Base-by-base conservation (phyloP, 2,113 vertebrate genomes). In the Acinonyx jubatus region DNA sequence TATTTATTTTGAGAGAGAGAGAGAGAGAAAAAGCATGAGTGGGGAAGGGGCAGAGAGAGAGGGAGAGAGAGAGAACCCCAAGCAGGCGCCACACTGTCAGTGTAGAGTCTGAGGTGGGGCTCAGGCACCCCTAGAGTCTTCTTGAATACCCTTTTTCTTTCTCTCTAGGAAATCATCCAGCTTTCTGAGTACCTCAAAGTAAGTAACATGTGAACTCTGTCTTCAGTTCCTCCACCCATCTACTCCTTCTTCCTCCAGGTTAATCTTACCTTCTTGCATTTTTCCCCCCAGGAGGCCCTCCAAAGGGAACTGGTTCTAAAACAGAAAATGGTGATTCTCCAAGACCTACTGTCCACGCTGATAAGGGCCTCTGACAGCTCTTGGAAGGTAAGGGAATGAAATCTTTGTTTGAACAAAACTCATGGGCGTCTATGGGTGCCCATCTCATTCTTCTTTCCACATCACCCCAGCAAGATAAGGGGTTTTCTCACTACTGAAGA, bases 181-280 rank as follows among this genome's bases (percentile, higher is more conserved):
- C 98, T 99, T 65, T 99, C 99, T 14, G 98, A 98, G 85, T 99
- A 99, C 95, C 98, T 99, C 90, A 98, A 98, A 97, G 99, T 99
- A 95, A 97, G 99, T 97, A 71, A 57, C 96, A 38, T 41, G 31
- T 36, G 33, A 74, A 3, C 57, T 76, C 69, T 36, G 29, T 55
- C 19, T 5, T 33, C 33, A 27, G 13, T 31, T 63, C 31, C 29
- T 57, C 71, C 38, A 50, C 7, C 27, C 12, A 27, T 36, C 31
- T 9, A 3, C 12, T 5, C 61, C 5, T 3, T 9, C 18, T 81
- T 83, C 31, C n/a, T 25, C n/a, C n/a, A n/a, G 25, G 50, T 45
- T 90, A 91, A 85, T 29, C 73, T 69, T 29, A 57, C 13, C n/a
- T 36, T 82, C 57, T 45, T 95, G 73, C 13, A 41, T 92, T 91